Base-by-base conservation (phyloP, 2,113 vertebrate genomes). In the Mystacornis crossleyi region DNA sequence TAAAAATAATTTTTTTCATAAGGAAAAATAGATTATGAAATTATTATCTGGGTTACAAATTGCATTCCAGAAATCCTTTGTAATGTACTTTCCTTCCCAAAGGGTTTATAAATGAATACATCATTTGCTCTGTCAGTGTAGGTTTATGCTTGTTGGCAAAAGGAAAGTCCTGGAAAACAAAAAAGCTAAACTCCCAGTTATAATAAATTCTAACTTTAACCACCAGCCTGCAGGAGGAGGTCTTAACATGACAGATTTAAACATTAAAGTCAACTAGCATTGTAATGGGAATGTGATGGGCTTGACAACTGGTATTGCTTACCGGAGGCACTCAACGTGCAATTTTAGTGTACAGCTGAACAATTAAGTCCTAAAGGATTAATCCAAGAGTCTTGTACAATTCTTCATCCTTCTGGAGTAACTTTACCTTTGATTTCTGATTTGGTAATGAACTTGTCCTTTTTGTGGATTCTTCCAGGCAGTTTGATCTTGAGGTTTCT, bases 61-160 rank as follows among this genome's bases (percentile, higher is more conserved):
- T 78, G 50, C 71, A 93, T 89, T 92, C 93, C 93, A 95, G 80
- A 95, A 92, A 62, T 47, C 36, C 42, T 75, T 94, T 91, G 67
- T 95, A 95, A 95, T 69, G 78, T 91, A 84, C 79, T 97, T 97
- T 97, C 82, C 81, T 95, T 96, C 91, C 43, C 81, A 95, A 95
- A 94, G 71, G 62, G 38, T 88, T 95, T 97, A 72, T 89, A 97
- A 98, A 97, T 89, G 38, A 97, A 95, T 90, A 89, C 58, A 92
- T 92, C 38, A 88, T 96, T 95, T 93, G 61, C 66, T 96, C 62
- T 93, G 91, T 97, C 88, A 96, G 69, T 81, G 58, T 33, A 73
- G 25, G 31, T 58, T 97, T 71, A 40, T 95, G 85, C 62, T 93
- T 88, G 83, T 93, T 96, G 85, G 96, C 80, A 97, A 95, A 97